Base-by-base conservation (phyloP, 2,888 invertebrate species). In the Opisthograptis luteolata region DNA sequence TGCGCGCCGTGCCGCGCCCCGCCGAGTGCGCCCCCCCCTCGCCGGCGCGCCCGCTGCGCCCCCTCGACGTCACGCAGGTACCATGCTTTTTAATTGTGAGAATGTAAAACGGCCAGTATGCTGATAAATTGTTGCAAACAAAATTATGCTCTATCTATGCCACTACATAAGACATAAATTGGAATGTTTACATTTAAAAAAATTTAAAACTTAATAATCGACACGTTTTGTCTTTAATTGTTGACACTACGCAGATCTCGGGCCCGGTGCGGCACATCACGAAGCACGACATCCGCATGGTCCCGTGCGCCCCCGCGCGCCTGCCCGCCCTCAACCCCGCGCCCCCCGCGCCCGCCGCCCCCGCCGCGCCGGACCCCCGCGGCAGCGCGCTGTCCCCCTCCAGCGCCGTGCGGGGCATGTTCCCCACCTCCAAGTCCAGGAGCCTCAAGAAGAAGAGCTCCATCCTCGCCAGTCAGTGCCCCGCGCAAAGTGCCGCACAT, bases 371-470 rank as follows among this genome's bases (percentile, higher is more conserved):
- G 9, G 58, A 57, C 46, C 2, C 57, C 2, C 50, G 58, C 2
- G 63, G 61, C 4, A 22, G 19, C 12, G 68, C 77, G 20, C 60
- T 73, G 14, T 93, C 92, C 0, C 91, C 92, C 73, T 35, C 89
- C 52, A 86, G 91, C 32, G 87, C 90, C 17, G 91, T 91, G 1
- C 74, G 92, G n/a, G 92, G 91, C 12, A 91, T 93, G 58, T 92
- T 93, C 66, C 91, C 92, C 15, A 81, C 91, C 0, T 88, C 90
- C 51, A 94, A 94, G 71, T 92, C 92, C 0, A 81, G 93, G 54
- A 92, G 92, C n/a, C 79, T 92, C 27, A 94, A 95, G 71, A 95
- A 95, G 84, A 95, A 94, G 71, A 95, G 95, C 72, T 94, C 94
- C 14, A 90, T 95, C 20, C 84, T 95, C 20, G 94, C 95, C 25